phyloP scores from a whole-genome alignment of 2,888 invertebrate species.

The Aelia acuminata region DNA sequence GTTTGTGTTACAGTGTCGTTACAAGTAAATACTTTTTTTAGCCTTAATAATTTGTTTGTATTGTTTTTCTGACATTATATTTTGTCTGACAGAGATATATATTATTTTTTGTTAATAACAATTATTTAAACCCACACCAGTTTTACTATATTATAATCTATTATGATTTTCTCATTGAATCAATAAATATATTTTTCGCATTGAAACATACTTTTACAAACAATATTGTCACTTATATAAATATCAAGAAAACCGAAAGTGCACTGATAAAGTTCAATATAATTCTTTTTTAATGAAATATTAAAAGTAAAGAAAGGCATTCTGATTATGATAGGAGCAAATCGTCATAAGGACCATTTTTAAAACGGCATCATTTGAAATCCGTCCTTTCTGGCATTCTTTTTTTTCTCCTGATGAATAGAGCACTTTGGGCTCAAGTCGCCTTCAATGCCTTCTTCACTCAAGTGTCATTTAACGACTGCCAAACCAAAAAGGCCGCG shows the following conservation, averaged over 20 bases:
- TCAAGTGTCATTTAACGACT: not conserved
- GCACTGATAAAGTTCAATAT: not conserved
- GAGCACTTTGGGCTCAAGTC: not conserved
- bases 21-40: too few relatives aligned
- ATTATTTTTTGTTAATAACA: too few relatives aligned
- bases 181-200: too few relatives aligned
- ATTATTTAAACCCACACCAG: too few relatives aligned
- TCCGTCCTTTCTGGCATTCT: slow-evolving; percentile 1
- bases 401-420: slow-evolving; percentile 8
- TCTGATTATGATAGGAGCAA: not conserved
- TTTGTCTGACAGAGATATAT: too few relatives aligned
- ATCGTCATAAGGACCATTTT: not conserved
- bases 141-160: too few relatives aligned
- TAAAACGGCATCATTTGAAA: not conserved
- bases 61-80: too few relatives aligned
- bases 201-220: too few relatives aligned
- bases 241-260: not conserved
- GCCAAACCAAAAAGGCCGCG: not conserved
- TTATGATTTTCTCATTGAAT: too few relatives aligned
- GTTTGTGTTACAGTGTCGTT: too few relatives aligned
- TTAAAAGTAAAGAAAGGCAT: not conserved
- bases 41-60: too few relatives aligned
- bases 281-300: not conserved
- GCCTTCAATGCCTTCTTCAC: slow-evolving; percentile 22
- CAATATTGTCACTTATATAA: too few relatives aligned